These are phyloP conservation scores for Cataglyphis hispanica DNA, from an alignment of 1,140 invertebrate genomes.

Conservation along the genomic window DNA sequence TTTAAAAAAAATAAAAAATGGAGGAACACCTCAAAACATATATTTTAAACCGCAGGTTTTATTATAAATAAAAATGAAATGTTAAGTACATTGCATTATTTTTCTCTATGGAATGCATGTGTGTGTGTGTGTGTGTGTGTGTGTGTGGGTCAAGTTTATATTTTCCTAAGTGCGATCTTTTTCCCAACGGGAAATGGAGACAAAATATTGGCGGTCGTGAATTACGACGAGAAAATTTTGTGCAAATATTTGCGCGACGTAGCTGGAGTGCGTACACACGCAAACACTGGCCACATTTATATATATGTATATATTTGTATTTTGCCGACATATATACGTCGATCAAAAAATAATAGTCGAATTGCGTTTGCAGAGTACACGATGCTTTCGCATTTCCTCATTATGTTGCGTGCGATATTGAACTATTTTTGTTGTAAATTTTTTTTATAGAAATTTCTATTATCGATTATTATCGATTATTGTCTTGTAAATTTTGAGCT, in stretches of 20 bases:
- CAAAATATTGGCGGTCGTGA: constrained; percentile 71
- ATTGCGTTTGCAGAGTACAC: background rate
- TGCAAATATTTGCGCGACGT: constrained; percentile 73
- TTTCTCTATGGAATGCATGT: background rate
- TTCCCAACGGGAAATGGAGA: constrained; percentile 53
- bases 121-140: no score
- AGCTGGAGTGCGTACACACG: constrained; percentile 35
- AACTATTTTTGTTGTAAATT: no score
- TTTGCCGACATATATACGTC: background rate
- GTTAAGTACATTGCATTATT: background rate
- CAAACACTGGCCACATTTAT: constrained; percentile 20
- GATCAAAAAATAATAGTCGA: constrained; percentile 61
- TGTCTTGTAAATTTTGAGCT: no score
- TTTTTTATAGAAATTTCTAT: no score
- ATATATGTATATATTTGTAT: background rate
- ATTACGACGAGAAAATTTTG: constrained; percentile 72
- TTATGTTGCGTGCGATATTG: background rate
- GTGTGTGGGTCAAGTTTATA: constrained; percentile 44
- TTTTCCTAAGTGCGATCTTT: constrained; percentile 9
- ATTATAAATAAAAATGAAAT: no score
- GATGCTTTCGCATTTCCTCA: background rate
- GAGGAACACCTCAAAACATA: no score
- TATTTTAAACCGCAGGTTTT: no score
- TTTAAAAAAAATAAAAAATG: no score
- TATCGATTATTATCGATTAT: no score